Conservation (phyloP, 2,888 invertebrate genomes). For the Polia nebulosa region DNA sequence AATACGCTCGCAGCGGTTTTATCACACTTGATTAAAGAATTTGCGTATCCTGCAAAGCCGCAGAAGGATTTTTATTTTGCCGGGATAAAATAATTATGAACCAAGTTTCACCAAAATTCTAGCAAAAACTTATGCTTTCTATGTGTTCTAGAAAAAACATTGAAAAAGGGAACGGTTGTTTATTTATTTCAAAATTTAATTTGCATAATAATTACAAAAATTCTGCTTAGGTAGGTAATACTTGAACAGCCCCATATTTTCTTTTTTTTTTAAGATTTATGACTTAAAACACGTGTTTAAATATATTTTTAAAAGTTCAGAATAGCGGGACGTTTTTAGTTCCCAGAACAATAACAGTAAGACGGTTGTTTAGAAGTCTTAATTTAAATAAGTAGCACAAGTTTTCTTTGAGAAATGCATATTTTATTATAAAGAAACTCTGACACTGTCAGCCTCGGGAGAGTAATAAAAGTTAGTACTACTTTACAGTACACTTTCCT, state of each 20-base stretch:
- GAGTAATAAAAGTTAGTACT: slow-evolving; percentile 40
- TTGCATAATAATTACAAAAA: too few species aligned
- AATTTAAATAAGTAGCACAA: slow-evolving; percentile 43
- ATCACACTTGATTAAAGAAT: slow-evolving; percentile 37
- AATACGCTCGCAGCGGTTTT: slow-evolving; percentile 5
- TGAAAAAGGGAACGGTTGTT: too few species aligned
- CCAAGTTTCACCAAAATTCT: slow-evolving; percentile 14
- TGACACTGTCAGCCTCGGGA: slow-evolving; percentile 21
- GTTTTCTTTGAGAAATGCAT: slow-evolving; percentile 37
- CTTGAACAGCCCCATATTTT: too few species aligned
- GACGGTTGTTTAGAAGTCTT: slow-evolving; percentile 31
- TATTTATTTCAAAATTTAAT: neutral
- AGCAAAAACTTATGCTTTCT: neutral
- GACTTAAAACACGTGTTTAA: too few species aligned
- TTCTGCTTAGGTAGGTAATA: too few species aligned
- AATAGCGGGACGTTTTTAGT: slow-evolving; percentile 14
- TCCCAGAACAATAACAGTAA: neutral
- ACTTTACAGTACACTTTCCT: slow-evolving; percentile 16
- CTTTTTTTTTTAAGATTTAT: too few species aligned
- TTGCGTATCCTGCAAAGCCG: neutral
- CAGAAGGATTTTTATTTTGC: neutral
- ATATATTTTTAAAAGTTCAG: too few species aligned
- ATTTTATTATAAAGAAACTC: slow-evolving; percentile 34
- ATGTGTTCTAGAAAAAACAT: neutral
- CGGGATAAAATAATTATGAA: neutral